Base-by-base conservation (phyloP, 2,113 vertebrate species). In the Equus przewalskii region DNA sequence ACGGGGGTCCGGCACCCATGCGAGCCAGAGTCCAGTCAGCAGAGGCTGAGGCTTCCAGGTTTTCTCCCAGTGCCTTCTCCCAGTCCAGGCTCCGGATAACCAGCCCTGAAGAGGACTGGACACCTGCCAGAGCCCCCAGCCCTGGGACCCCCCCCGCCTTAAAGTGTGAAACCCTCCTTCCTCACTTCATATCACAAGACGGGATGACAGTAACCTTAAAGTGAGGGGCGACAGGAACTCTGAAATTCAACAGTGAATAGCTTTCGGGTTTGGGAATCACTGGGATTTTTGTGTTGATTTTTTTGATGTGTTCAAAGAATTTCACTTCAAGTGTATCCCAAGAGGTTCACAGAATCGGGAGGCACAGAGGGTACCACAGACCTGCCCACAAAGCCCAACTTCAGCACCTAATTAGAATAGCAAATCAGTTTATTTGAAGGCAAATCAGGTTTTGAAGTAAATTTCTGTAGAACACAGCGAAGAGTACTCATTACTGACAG, bases 391-490 rank as follows among this genome's bases (percentile, higher is more conserved):
- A 85, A 82, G 62, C 85, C 64, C 14, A 1, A 60, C 85, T 87
- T 80, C 89, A 72, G 58, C 6, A 60, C 76, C 94, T 97, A 54
- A 93, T 96, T 97, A 94, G 94, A 97, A 83, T 89, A 70, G 86
- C 49, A 96, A 96, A 96, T 89, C 81, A 91, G 86, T 69, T 62
- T 64, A 93, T 79, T 41, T 98, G 91, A 91, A 97, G 92, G 89
- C 89, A 96, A 89, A 89, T 91, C 51, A 78, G 86, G 94, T 88
- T 97, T 79, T 95, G 82, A 93, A 96, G 86, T 49, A 89, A 91
- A 91, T 96, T 96, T 97, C 92, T 92, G 75, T 89, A 56, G 86
- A 93, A 97, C 95, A 96, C 51, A 94, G 81, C 93, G 70, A 93
- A 90, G 67, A 64, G 41, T 1, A 65, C 69, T 96, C 96, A 86